These are phyloP conservation scores for Sesamia inferens DNA, from an alignment of 2,888 invertebrate species.

Conservation along the genomic window DNA sequence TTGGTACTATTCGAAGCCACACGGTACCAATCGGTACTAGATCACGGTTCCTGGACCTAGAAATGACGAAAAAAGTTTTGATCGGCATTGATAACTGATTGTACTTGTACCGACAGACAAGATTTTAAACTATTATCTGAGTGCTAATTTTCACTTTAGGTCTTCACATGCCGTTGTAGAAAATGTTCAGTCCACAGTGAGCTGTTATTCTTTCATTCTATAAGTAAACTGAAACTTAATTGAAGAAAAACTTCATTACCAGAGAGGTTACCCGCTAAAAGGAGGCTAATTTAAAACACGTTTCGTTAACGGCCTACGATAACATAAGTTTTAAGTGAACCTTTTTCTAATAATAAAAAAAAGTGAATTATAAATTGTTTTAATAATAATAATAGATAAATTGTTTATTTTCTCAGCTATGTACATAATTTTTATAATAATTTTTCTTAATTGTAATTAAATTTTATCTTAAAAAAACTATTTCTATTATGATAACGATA, in stretches of 20 bases:
- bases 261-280: slow-evolving; percentile 8
- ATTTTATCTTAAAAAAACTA: too few relatives aligned
- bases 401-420: too few relatives aligned
- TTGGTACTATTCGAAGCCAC: too few relatives aligned
- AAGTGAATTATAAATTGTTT: too few relatives aligned
- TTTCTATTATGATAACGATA: too few relatives aligned
- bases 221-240: slow-evolving; percentile 29
- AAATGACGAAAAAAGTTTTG: not conserved
- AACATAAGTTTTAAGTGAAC: not conserved
- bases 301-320: not conserved
- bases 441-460: too few relatives aligned
- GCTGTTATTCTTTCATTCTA: slow-evolving; percentile 52
- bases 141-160: too few relatives aligned
- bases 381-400: too few relatives aligned
- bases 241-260: slow-evolving; percentile 24
- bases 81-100: not conserved
- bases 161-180: not conserved
- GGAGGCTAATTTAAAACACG: slow-evolving; percentile 37
- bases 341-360: not conserved
- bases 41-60: not conserved
- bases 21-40: too few relatives aligned
- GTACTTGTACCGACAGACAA: not conserved
- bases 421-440: too few relatives aligned
- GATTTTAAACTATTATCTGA: not conserved
- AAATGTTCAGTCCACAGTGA: not conserved